These are phyloP conservation scores for Cosmia pyralina DNA, from an alignment of 2,888 invertebrate genomes.

Conservation along the genomic window DNA sequence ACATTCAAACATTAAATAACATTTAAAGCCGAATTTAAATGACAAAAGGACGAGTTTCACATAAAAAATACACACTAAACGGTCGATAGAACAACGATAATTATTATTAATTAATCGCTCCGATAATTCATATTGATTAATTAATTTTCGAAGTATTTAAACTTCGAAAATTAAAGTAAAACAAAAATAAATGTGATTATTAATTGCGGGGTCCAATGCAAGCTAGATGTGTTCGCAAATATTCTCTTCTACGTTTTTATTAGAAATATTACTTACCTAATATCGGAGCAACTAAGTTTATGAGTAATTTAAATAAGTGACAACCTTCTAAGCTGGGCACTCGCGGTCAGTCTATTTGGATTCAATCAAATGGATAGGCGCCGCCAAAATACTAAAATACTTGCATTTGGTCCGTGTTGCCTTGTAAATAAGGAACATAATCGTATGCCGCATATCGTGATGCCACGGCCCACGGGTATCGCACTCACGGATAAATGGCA, in stretches of 20 bases:
- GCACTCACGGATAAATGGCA: too few relatives aligned
- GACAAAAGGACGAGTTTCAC: constrained; percentile 9
- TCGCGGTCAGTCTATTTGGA: too few relatives aligned
- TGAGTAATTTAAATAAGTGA: too few relatives aligned
- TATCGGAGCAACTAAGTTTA: too few relatives aligned
- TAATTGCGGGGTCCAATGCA: neutral
- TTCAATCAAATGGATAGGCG: too few relatives aligned
- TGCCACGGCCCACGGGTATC: too few relatives aligned
- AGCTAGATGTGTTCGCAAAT: neutral
- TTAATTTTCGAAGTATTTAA: too few relatives aligned
- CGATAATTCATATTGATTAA: neutral
- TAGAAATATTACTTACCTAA: neutral
- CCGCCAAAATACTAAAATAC: too few relatives aligned
- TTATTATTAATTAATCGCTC: neutral
- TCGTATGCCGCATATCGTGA: too few relatives aligned
- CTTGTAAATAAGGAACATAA: too few relatives aligned
- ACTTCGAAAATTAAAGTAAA: neutral
- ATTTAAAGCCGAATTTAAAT: constrained; percentile 17
- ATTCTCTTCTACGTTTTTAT: neutral
- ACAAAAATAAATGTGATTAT: neutral
- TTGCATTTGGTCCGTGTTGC: too few relatives aligned
- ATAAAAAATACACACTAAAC: neutral
- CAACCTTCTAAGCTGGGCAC: too few relatives aligned
- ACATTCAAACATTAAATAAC: constrained; percentile 37
- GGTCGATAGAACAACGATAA: neutral